Base-by-base conservation (phyloP, 1,140 invertebrate species). In the Pristionchus pacificus region DNA sequence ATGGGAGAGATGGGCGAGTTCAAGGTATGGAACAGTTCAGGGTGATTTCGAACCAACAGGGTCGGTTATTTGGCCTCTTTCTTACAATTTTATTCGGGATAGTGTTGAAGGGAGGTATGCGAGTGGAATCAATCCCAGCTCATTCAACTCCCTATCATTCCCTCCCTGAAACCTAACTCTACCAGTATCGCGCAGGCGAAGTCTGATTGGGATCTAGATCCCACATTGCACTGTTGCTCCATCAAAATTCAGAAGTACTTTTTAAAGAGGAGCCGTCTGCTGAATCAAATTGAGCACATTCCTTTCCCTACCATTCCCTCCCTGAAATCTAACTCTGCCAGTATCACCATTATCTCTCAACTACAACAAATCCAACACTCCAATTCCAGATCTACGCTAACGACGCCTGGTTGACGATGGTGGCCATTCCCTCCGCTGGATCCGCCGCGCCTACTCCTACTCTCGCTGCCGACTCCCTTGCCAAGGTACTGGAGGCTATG, bases 1-100 rank as follows among this genome's bases (percentile, higher is more conserved):
- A 75, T 75, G 74, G 71, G 69, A 28, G 74, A 75, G 30, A 74
- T 75, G 71, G 30, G 59, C 65, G 74, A 75, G 38, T 75, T 74
- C 74, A 75, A 70, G 63, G 74, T 68, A 24, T 28, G n/a, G 65
- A 24, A 64, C n/a, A n/a, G n/a, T n/a, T n/a, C n/a, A n/a, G n/a
- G n/a, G n/a, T n/a, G n/a, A n/a, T n/a, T n/a, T n/a, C n/a, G n/a
- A n/a, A n/a, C n/a, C n/a, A n/a, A n/a, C n/a, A n/a, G n/a, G n/a
- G n/a, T n/a, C n/a, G n/a, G n/a, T n/a, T n/a, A n/a, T n/a, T n/a
- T n/a, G n/a, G n/a, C n/a, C n/a, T n/a, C n/a, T n/a, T n/a, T n/a
- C n/a, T 57, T 24, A 57, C 19, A 57, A 57, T 24, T 19, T 57
- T 19, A 57, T 24, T 57, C 24, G 24, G 24, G 24, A 24, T 57